These are phyloP conservation scores for Gopherus flavomarginatus DNA, from an alignment of 2,113 vertebrate genomes.

Conservation along the genomic window DNA sequence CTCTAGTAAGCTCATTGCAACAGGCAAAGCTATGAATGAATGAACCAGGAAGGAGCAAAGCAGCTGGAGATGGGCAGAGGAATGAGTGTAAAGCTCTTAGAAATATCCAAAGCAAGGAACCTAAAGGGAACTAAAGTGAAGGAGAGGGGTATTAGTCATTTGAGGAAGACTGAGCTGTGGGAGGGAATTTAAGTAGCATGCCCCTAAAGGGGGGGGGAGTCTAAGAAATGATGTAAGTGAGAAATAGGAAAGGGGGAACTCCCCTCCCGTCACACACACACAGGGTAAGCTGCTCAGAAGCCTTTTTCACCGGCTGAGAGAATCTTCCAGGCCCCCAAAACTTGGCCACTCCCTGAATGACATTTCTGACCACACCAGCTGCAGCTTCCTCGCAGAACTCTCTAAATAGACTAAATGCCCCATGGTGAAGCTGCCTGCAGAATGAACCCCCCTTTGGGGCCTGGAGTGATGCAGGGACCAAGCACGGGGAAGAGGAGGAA, in stretches of 20 bases:
- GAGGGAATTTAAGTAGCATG: neutral
- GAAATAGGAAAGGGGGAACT: conserved; percentile 55
- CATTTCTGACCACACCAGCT: conserved; percentile 63
- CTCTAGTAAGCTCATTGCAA: rapidly evolving
- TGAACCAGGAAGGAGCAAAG: neutral
- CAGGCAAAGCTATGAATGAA: neutral
- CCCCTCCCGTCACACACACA: neutral
- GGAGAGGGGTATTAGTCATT: rapidly evolving
- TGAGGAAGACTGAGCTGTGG: neutral
- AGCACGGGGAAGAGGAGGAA: neutral
- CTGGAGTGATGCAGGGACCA: neutral
- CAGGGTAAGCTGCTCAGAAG: conserved; percentile 52
- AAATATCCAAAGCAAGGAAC: rapidly evolving
- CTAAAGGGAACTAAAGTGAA: rapidly evolving
- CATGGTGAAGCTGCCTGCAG: conserved; percentile 24
- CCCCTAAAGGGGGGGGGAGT: neutral
- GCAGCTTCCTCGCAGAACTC: conserved; percentile 66
- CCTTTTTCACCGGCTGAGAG: conserved; percentile 66
- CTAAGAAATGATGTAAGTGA: conserved; percentile 47
- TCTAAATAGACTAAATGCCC: conserved; percentile 41
- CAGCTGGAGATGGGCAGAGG: rapidly evolving
- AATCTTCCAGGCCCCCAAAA: conserved; percentile 51
- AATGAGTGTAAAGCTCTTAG: neutral
- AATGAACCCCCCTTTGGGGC: neutral
- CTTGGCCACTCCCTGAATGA: conserved; percentile 68